These are phyloP conservation scores for Drosophila sp. DNA, from an alignment of 1,140 invertebrate species.

Conservation along the genomic window DNA sequence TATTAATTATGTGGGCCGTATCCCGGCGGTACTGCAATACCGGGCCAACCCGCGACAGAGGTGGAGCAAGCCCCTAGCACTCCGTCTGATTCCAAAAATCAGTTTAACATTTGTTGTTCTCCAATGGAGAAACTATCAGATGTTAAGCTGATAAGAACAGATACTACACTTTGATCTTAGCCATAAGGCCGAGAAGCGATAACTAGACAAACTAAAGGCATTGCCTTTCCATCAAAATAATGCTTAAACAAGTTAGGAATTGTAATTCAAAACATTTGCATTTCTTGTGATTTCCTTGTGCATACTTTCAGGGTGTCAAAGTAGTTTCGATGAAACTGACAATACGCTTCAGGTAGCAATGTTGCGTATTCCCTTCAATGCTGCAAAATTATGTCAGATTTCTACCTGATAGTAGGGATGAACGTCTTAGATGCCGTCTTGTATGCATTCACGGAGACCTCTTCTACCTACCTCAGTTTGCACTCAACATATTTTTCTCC, in stretches of 20 bases:
- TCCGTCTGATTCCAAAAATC: slow-evolving; percentile 85
- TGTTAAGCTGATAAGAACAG: slow-evolving; percentile 88
- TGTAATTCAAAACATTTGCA: background rate
- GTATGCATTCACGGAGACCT: too few species aligned
- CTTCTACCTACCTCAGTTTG: too few species aligned
- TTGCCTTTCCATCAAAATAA: background rate
- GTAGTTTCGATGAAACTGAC: too few species aligned
- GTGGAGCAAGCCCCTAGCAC: slow-evolving; percentile 84
- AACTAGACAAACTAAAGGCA: slow-evolving; percentile 9
- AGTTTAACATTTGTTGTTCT: slow-evolving; percentile 86
- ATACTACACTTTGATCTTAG: slow-evolving; percentile 85
- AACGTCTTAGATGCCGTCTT: too few species aligned
- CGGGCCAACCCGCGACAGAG: slow-evolving; percentile 85
- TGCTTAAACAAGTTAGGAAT: background rate
- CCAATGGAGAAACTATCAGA: slow-evolving; percentile 86
- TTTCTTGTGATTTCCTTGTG: too few species aligned
- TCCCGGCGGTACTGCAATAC: slow-evolving; percentile 85
- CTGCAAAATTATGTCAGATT: too few species aligned
- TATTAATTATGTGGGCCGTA: slow-evolving; percentile 42
- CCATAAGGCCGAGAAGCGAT: slow-evolving; percentile 84
- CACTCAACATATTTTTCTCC: too few species aligned
- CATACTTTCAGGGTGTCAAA: too few species aligned
- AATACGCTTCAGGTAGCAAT: too few species aligned
- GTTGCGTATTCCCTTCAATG: too few species aligned
- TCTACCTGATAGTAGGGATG: too few species aligned